These are phyloP conservation scores for Vidua chalybeata DNA, from an alignment of 2,113 vertebrate genomes.

Conservation along the genomic window DNA sequence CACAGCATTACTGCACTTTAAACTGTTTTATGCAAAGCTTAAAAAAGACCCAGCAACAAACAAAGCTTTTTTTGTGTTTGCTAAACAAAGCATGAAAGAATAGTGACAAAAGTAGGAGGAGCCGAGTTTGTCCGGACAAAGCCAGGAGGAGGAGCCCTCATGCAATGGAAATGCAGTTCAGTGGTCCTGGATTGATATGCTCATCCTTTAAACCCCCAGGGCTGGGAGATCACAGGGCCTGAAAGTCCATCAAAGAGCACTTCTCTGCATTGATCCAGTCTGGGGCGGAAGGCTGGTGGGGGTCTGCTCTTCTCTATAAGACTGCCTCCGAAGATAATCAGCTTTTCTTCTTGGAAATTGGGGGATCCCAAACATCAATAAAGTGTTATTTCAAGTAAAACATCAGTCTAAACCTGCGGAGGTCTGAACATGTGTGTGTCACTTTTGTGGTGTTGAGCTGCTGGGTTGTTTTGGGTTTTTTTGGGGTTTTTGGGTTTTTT, in stretches of 20 bases:
- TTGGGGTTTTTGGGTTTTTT: too few species aligned
- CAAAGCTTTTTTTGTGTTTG: conserved; percentile 81
- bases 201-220: conserved; percentile 77
- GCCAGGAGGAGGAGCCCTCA: conserved; percentile 69
- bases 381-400: conserved; percentile 43
- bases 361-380: conserved; percentile 31
- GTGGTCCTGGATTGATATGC: conserved; percentile 82
- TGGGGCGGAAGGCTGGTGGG: conserved; percentile 67
- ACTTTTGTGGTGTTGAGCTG: not conserved
- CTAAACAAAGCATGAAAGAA: conserved; percentile 85
- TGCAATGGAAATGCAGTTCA: conserved; percentile 84
- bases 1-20: conserved; percentile 69
- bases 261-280: conserved; percentile 77
- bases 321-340: conserved; percentile 63
- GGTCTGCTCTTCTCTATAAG: conserved; percentile 32
- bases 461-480: too few species aligned
- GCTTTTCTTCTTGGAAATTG: conserved; percentile 69
- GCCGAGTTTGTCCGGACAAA: conserved; percentile 72
- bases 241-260: conserved; percentile 80
- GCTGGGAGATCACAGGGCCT: conserved; percentile 81
- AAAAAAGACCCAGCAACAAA: conserved; percentile 76
- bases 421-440: not conserved
- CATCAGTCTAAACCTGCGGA: not conserved
- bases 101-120: conserved; percentile 81
- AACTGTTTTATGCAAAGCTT: conserved; percentile 74